Conservation (phyloP, 2,113 vertebrate genomes). For the Oenanthe oenanthe region DNA sequence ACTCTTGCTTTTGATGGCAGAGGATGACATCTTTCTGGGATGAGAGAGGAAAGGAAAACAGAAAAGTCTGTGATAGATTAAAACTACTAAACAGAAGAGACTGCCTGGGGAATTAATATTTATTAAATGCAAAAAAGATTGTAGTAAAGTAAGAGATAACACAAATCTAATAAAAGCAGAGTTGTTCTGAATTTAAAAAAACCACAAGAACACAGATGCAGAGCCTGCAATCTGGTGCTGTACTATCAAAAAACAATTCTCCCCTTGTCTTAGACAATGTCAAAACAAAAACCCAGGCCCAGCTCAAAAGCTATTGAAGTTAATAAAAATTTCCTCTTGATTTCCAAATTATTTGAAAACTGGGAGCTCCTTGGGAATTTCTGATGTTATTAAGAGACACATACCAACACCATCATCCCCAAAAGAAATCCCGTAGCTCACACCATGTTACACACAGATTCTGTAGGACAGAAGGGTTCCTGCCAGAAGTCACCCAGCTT, state of each 20-base stretch:
- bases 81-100: slow-evolving; percentile 37
- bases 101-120: slow-evolving; percentile 48
- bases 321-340: neutral
- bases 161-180: slow-evolving; percentile 35
- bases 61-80: slow-evolving; percentile 25
- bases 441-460: neutral
- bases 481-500: neutral
- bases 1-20: slow-evolving; percentile 4
- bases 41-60: neutral
- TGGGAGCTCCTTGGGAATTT: neutral
- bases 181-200: slow-evolving; percentile 36
- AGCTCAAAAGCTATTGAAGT: neutral
- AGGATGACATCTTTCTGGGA: slow-evolving; percentile 5
- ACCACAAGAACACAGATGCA: neutral
- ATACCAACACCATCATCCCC: neutral
- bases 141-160: slow-evolving; percentile 47
- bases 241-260: neutral
- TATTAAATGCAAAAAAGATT: slow-evolving; percentile 41
- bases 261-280: neutral
- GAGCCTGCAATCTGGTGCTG: neutral
- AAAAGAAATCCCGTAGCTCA: neutral
- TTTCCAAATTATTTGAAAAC: neutral
- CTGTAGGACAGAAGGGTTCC: neutral
- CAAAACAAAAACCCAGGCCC: neutral
- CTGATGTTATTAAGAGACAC: neutral